Evolutionary conservation across 2,113 vertebrate species (phyloP), one percentile per base, ranked within the genome.

Genomic region (Anarhynchus alexandrinus): DNA sequence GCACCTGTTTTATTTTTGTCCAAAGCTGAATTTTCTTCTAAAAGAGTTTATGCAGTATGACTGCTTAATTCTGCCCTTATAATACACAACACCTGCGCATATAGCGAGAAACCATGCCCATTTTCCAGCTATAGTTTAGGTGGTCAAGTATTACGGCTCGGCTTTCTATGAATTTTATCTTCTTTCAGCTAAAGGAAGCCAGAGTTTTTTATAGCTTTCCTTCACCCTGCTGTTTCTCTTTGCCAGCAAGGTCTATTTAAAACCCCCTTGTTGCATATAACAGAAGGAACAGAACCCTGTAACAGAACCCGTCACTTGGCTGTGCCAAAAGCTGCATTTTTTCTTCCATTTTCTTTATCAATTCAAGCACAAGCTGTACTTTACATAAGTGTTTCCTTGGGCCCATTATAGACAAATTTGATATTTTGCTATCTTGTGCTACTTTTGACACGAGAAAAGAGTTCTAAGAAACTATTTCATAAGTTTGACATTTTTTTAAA

Each of bases 381-480:
- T 92, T 12, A 78, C 26, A 67, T 36, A 72, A 79, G 51, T 19
- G 30, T 79, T 89, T 85, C 57, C 58, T 52, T 72, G 49, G 40
- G 34, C 36, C 17, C 9, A 40, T 82, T 82, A 80, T 8, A 90
- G 57, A 67, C 36, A 82, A 95, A 90, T 71, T 25, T 58, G 82
- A 12, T 94, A 74, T 78, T 95, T 91, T 86, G 34, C 78, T 92
- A 64, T 55, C 76, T 91, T 72, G 77, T 72, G 47, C 34, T 61
- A 34, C 25, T 80, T 66, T 79, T 93, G 72, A 94, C 77, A 82
- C 7, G 6, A 71, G 25, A 66, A 74, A 61, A 91, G n/a, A 87
- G 40, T 95, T 96, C 81, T 94, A 89, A 94, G 65, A 86, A 95
- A 94, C 27, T 32, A 32, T 45, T 92, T 42, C 54, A 34, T 49